Percentiles rank a stretch among this genome's conserved stretches.
Evolutionary conservation across 2,797 vertebrate genomes (phyloP).

Genomic region (Premnoplex brunnescens): DNA sequence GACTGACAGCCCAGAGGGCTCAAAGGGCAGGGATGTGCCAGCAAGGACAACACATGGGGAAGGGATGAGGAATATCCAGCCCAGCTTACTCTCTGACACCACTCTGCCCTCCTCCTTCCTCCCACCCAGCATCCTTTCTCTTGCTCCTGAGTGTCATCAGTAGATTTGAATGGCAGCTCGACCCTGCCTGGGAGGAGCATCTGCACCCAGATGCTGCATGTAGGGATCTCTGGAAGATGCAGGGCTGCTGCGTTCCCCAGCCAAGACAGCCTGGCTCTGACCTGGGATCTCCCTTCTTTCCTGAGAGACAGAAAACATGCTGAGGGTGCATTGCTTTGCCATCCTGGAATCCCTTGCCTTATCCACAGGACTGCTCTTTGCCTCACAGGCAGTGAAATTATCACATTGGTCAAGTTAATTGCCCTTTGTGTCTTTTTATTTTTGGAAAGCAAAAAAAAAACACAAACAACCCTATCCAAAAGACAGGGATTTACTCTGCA

Average conservation of each 20-base stretch:
- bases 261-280: background rate
- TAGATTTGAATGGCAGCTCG: background rate
- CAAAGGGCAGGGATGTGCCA: background rate
- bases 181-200: background rate
- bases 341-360: background rate
- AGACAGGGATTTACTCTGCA: background rate
- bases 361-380: background rate
- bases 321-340: background rate
- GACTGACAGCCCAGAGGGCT: background rate
- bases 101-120: background rate
- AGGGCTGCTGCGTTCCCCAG: background rate
- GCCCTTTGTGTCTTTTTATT: background rate
- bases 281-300: background rate
- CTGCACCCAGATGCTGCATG: background rate
- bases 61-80: background rate
- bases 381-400: background rate
- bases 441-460: background rate
- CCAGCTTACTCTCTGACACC: background rate
- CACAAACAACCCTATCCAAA: too few species aligned
- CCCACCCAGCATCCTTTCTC: background rate
- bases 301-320: background rate
- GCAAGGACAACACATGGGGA: rapidly evolving
- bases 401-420: background rate
- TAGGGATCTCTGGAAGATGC: background rate
- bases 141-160: background rate